Evolutionary conservation across 2,797 vertebrate genomes (phyloP), one percentile per base, ranked within the genome.

Genomic region (Acrossocheilus fasciatus): DNA sequence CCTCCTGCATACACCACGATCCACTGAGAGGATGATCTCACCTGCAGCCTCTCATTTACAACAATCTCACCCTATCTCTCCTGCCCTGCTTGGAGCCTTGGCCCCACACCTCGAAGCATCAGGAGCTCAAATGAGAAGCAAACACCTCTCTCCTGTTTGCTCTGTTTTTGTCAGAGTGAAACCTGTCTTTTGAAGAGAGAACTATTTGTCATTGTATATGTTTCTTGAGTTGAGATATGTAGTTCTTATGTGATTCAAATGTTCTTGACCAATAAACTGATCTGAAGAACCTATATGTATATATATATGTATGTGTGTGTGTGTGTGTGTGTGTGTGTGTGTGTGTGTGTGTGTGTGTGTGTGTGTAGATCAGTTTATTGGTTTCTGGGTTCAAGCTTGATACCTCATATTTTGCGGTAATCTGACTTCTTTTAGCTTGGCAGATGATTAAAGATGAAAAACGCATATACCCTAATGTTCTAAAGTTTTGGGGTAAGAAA

Each of bases 121-220:
- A 66, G 68, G 79, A 59, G 82, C 82, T 82, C 89, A 52, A 89
- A 54, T 86, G 89, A 91, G 90, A 91, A 90, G 81, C 26, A 7
- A 70, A 85, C 74, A 84, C 30, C 68, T 87, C 87, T 90, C 89
- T 91, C 86, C 89, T 90, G 78, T 75, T 39, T 77, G 59, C 34
- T 69, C 20, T 6, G 23, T 69, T 77, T 78, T 50, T 64, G 62
- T 30, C 34, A 69, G 47, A 84, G 64, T 47, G 26, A n/a, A 54
- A 30, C n/a, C 11, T 4, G 18, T 26, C 77, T 73, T 30, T 30
- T 39, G 20, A 30, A 18, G 12, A 43, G 2, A 34, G 11, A 54
- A 66, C 15, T 66, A 66, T 66, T 64, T 64, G 15, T 34, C 15
- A 66, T 14, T 34, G n/a, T 14, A 66, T 66, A 8, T 17, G 14